Conservation (phyloP, 2,888 invertebrate genomes). For the Morpho deidamia region DNA sequence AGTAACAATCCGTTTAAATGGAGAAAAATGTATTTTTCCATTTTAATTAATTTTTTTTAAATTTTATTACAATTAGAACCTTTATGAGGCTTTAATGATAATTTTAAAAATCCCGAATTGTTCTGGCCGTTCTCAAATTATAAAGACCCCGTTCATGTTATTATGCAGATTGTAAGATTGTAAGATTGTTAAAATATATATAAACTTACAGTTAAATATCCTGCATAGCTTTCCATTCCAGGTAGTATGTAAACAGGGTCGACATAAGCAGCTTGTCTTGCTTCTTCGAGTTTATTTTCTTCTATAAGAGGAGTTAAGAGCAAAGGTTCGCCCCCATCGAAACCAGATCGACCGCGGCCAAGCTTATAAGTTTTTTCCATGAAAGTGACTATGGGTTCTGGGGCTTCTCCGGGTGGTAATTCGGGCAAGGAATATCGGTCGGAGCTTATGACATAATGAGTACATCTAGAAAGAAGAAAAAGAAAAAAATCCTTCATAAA, state of each 20-base stretch:
- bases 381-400: conserved; percentile 63
- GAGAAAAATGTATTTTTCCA: too few relatives aligned
- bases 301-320: conserved; percentile 77
- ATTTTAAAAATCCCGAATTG: too few relatives aligned
- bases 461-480: conserved; percentile 36
- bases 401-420: conserved; percentile 63
- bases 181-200: neutral
- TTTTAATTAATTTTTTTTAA: too few relatives aligned
- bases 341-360: conserved; percentile 41
- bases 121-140: too few relatives aligned
- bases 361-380: conserved; percentile 58
- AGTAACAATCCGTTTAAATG: too few relatives aligned
- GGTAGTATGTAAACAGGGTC: conserved; percentile 55
- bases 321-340: conserved; percentile 71
- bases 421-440: conserved; percentile 52
- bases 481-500: too few relatives aligned
- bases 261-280: conserved; percentile 62
- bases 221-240: conserved; percentile 71
- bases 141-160: too few relatives aligned
- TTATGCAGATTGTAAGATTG: neutral
- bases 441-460: conserved; percentile 30
- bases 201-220: conserved; percentile 53
- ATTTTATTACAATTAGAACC: too few relatives aligned
- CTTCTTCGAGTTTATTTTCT: conserved; percentile 68
- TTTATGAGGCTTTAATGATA: too few relatives aligned